Evolutionary conservation across 2,888 invertebrate genomes (phyloP).

Genomic region (Philereme vetulata): DNA sequence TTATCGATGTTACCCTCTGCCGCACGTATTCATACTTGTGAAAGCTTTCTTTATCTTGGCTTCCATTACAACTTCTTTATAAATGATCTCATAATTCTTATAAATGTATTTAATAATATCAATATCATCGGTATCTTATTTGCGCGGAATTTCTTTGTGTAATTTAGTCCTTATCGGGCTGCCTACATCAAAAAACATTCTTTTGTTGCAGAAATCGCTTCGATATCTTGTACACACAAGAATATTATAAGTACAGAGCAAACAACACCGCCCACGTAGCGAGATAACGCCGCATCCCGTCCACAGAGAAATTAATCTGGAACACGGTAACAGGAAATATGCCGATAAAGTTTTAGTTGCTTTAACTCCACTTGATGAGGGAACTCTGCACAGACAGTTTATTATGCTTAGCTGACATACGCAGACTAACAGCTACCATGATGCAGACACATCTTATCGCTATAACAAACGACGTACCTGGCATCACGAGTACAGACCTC

Average conservation of each 20-base stretch:
- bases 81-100: conserved; percentile 31
- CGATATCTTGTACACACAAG: conserved; percentile 77
- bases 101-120: conserved; percentile 21
- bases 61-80: conserved; percentile 43
- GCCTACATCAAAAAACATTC: conserved; percentile 49
- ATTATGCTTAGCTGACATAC: conserved; percentile 74
- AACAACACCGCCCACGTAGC: conserved; percentile 73
- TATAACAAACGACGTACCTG: conserved; percentile 30
- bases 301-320: conserved; percentile 77
- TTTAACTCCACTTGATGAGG: conserved; percentile 47
- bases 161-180: conserved; percentile 45
- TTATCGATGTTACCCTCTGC: conserved; percentile 48
- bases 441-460: conserved; percentile 40
- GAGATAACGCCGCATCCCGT: conserved; percentile 73
- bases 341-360: conserved; percentile 59
- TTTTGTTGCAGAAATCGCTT: conserved; percentile 80
- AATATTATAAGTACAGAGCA: conserved; percentile 73
- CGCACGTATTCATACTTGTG: conserved; percentile 34
- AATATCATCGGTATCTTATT: conserved; percentile 16
- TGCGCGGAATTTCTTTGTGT: conserved; percentile 38
- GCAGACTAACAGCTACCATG: conserved; percentile 41
- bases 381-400: conserved; percentile 38
- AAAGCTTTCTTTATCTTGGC: conserved; percentile 56
- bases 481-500: conserved; percentile 28
- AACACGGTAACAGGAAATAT: conserved; percentile 73